Evolutionary conservation across 2,888 invertebrate genomes (phyloP).

Genomic region (Buathra laborator): DNA sequence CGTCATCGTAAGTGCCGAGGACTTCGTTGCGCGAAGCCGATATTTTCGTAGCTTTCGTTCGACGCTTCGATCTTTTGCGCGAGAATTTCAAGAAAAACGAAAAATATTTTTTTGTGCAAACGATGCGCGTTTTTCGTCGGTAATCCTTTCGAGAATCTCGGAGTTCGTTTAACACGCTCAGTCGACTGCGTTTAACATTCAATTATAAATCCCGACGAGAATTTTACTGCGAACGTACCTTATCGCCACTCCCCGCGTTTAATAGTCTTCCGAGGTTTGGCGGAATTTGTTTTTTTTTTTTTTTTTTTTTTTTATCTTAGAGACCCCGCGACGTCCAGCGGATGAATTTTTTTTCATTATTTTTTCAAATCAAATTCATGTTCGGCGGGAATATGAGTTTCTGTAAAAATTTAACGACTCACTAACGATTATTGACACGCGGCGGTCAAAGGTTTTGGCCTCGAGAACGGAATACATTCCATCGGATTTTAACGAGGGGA

Average conservation of each 20-base stretch:
- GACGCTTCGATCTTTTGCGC: too few species aligned
- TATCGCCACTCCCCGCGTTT: constrained; percentile 19
- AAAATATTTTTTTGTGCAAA: too few species aligned
- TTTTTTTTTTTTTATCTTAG: constrained; percentile 2
- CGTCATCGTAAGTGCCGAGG: constrained; percentile 4
- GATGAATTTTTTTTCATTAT: neutral
- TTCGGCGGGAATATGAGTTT: constrained; percentile 3
- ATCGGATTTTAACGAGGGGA: constrained; percentile 22
- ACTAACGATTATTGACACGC: constrained; percentile 5
- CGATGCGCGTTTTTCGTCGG: too few species aligned
- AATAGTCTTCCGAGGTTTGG: neutral
- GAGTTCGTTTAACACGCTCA: constrained; percentile 1
- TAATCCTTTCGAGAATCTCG: too few species aligned
- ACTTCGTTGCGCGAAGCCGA: neutral
- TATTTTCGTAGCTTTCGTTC: neutral
- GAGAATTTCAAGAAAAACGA: too few species aligned
- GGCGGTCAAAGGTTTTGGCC: constrained; percentile 34
- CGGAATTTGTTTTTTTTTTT: constrained; percentile 7
- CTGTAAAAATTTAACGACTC: constrained; percentile 18
- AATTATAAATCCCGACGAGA: constrained; percentile 24
- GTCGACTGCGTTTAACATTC: neutral
- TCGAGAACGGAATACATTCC: neutral
- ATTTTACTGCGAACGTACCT: constrained; percentile 17
- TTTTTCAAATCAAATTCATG: constrained; percentile 22
- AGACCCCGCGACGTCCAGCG: neutral